A percentile compares a stretch with the other conserved stretches of the same genome.
Conservation (phyloP, 2,888 invertebrate species). For the Drosophila mercatorum region DNA sequence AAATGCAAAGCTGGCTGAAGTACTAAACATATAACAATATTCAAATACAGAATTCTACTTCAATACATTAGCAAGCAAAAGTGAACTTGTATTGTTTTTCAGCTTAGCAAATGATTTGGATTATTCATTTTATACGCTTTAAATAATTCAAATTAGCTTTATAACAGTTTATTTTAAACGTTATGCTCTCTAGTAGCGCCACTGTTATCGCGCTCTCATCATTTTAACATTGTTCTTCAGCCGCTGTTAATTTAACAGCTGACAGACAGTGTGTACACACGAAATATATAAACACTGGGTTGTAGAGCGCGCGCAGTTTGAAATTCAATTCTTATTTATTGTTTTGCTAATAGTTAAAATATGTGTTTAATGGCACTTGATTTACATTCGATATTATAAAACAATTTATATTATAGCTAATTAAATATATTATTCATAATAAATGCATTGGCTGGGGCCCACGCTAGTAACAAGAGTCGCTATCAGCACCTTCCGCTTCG, state of each 20-base stretch:
- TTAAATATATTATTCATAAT: background rate
- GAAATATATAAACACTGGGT: background rate
- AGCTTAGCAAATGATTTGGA: too few species aligned
- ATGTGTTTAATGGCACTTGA: slow-evolving; percentile 7
- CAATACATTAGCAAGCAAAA: too few species aligned
- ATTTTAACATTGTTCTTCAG: background rate
- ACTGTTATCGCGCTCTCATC: background rate
- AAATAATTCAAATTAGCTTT: background rate
- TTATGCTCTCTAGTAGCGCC: background rate
- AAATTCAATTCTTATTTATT: background rate
- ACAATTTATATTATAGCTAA: slow-evolving; percentile 5
- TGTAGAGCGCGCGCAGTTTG: slow-evolving; percentile 5
- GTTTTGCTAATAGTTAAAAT: background rate
- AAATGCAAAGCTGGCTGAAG: background rate
- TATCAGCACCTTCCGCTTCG: slow-evolving; percentile 70
- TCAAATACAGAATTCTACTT: background rate
- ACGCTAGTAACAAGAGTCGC: slow-evolving; percentile 44
- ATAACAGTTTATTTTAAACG: slow-evolving; percentile 1
- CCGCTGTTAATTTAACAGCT: slow-evolving; percentile 23
- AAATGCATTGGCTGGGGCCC: background rate
- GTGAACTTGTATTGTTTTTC: too few species aligned
- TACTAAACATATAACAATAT: background rate
- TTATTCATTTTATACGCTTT: background rate
- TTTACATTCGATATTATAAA: slow-evolving; percentile 7
- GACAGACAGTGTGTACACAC: slow-evolving; percentile 39